Evolutionary conservation across 2,797 vertebrate species (phyloP), one percentile per base, ranked within the genome.

Genomic region (Phalanger gymnotis): DNA sequence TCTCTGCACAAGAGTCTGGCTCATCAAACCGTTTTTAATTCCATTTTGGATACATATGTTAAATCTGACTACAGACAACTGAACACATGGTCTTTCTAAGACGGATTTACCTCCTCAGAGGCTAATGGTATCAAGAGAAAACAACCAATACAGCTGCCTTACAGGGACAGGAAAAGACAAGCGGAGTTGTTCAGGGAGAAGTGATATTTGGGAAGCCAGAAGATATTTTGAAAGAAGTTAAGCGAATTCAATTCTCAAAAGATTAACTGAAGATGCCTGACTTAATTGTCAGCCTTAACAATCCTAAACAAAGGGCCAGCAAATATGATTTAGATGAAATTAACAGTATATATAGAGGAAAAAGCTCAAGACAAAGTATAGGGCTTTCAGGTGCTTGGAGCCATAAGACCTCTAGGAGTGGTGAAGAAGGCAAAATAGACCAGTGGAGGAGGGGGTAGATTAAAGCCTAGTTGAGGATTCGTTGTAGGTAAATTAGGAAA

Each of bases 21-120:
- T 96, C 95, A 93, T 97, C 96, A 95, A 54, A 94, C 53, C 93
- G 94, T 93, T 97, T 96, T 97, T 96, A 96, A 96, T 97, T 91
- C 89, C n/a, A 91, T 91, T 97, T 95, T 58, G 81, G 95, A 27
- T 92, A 95, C 90, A 93, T 94, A 95, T 96, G 90, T n/a, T 96
- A 95, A 96, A 96, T 97, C 95, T 96, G 92, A 96, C 91, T 94
- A 92, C 58, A 95, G 97, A 56, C 94, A 93, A 93, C 4, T 25
- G 52, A 94, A 97, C 92, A n/a, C 90, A 94, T 95, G 52, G 51
- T 93, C 92, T 93, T 96, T 92, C 90, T 87, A 56, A 94, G 19
- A 14, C 93, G 95, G 90, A 57, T 87, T 94, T 87, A 16, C 92
- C 92, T 73, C 54, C 53, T 95, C 93, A 95, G 92, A 90, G 57